These are phyloP conservation scores for Lasioglossum figueresi DNA, from an alignment of 2,888 invertebrate species.

Conservation along the genomic window DNA sequence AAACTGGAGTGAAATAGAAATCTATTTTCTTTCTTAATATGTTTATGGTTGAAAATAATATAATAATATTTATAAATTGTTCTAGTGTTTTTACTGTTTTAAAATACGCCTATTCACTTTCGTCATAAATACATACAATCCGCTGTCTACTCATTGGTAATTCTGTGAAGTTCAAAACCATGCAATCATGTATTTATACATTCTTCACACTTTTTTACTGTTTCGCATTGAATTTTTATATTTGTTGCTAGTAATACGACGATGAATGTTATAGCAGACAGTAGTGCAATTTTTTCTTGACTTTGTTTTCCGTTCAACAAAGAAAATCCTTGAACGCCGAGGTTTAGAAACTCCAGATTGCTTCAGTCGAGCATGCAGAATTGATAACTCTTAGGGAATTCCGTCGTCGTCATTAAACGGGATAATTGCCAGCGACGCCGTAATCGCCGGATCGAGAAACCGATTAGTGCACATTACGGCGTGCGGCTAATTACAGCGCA, in stretches of 20 bases:
- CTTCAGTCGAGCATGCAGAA: neutral
- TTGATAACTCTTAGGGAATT: constrained; percentile 10
- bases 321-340: neutral
- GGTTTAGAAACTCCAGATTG: neutral
- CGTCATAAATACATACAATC: no score
- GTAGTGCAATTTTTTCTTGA: neutral
- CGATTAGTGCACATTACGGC: constrained; percentile 19
- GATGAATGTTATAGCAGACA: neutral
- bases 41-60: no score
- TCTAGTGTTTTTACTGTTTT: no score
- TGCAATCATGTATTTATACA: no score
- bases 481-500: constrained; percentile 1
- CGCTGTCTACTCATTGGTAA: no score
- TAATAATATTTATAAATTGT: no score
- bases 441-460: constrained; percentile 8
- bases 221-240: neutral
- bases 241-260: neutral
- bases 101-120: no score
- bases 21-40: no score
- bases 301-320: neutral
- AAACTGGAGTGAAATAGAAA: no score
- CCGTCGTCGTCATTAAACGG: neutral
- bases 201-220: neutral
- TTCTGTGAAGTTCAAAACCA: no score
- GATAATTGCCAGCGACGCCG: constrained; percentile 16